Conservation (phyloP, 2,113 vertebrate genomes). For the Dipodomys stephensi region DNA sequence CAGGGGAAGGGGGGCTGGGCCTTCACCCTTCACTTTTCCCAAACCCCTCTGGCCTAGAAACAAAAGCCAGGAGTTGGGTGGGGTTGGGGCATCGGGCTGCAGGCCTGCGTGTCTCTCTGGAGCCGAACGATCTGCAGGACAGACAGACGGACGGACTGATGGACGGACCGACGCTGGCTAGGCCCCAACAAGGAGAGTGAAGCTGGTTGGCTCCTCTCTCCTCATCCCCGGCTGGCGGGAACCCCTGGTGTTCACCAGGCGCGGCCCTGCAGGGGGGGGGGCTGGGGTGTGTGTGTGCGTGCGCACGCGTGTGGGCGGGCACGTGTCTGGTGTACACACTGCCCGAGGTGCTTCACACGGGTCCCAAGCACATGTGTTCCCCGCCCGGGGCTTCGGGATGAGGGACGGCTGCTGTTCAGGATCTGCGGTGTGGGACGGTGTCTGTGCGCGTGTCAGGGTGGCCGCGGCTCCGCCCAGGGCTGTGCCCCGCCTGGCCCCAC, state of each 20-base stretch:
- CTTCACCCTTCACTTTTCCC: constrained; percentile 41
- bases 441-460: background rate
- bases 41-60: constrained; percentile 36
- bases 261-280: too few relatives aligned
- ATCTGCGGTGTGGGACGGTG: background rate
- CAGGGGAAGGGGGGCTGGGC: too few relatives aligned
- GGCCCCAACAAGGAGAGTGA: background rate
- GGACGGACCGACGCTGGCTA: background rate
- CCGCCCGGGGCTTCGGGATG: background rate
- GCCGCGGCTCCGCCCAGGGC: background rate
- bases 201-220: background rate
- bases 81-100: background rate
- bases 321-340: too few relatives aligned
- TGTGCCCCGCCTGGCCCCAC: too few relatives aligned
- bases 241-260: too few relatives aligned
- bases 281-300: too few relatives aligned
- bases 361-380: background rate
- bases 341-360: too few relatives aligned
- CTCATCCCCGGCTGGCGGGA: background rate
- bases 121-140: background rate
- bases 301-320: too few relatives aligned
- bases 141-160: too few relatives aligned
- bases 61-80: background rate
- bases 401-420: background rate
- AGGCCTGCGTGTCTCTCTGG: background rate